Percentiles rank a stretch among this genome's conserved stretches.
These are phyloP conservation scores for Fragum whitleyi DNA, from an alignment of 2,888 invertebrate species.

Conservation along the genomic window DNA sequence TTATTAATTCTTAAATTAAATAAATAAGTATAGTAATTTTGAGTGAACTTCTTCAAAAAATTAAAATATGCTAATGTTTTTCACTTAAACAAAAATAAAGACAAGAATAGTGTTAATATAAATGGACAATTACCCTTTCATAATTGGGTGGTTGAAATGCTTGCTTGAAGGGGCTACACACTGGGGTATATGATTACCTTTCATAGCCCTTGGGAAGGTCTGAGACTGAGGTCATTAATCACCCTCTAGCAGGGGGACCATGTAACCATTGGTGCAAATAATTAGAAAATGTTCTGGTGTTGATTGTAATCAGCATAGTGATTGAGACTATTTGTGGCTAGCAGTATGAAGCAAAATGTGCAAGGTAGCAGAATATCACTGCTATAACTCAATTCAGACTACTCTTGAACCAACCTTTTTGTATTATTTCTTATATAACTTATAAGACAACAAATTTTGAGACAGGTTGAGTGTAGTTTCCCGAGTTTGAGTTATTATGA, in stretches of 20 bases:
- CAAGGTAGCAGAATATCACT: slow-evolving; percentile 32
- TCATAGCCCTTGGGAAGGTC: slow-evolving; percentile 50
- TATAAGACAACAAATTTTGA: too few relatives aligned
- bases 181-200: slow-evolving; percentile 21
- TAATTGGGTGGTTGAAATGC: slow-evolving; percentile 18
- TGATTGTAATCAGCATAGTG: background rate
- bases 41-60: too few relatives aligned
- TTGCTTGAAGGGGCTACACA: slow-evolving; percentile 50
- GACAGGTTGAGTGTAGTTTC: too few relatives aligned
- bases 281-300: slow-evolving; percentile 10
- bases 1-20: too few relatives aligned
- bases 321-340: slow-evolving; percentile 14
- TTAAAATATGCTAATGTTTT: too few relatives aligned
- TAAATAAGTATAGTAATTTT: too few relatives aligned
- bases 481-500: too few relatives aligned
- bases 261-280: slow-evolving; percentile 24
- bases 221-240: slow-evolving; percentile 40
- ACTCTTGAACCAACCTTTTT: slow-evolving; percentile 21
- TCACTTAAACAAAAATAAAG: too few relatives aligned
- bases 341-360: slow-evolving; percentile 36
- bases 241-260: slow-evolving; percentile 44
- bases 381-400: slow-evolving; percentile 59
- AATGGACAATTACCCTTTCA: too few relatives aligned
- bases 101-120: too few relatives aligned
- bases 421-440: too few relatives aligned